phyloP scores from a whole-genome alignment of 2,888 invertebrate genomes.

The Harpagoxenus sublaevis region DNA sequence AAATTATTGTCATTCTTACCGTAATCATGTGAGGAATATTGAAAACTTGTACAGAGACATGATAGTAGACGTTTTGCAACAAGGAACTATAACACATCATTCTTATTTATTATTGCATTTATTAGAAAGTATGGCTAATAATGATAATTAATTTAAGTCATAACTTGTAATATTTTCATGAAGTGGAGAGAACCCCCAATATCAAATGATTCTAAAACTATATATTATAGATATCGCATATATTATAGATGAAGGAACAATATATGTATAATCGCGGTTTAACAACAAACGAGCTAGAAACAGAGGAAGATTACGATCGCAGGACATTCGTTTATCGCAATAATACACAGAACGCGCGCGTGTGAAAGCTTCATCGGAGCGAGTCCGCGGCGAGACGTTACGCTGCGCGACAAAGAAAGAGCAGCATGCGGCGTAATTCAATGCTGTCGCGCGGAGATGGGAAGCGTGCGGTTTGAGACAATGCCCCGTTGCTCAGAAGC shows the following conservation, averaged over 20 bases:
- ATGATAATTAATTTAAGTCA: background rate
- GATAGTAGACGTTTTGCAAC: background rate
- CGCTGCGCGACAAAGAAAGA: constrained; percentile 46
- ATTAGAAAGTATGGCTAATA: background rate
- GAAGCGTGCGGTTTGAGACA: constrained; percentile 55
- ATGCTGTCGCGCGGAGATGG: constrained; percentile 51
- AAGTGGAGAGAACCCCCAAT: background rate
- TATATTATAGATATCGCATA: background rate
- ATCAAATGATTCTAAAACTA: background rate
- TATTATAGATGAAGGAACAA: background rate
- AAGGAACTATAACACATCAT: background rate
- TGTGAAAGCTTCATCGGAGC: constrained; percentile 24
- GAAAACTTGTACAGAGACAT: background rate
- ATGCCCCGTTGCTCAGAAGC: constrained; percentile 54
- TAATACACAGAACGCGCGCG: constrained; percentile 32
- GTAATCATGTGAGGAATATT: background rate
- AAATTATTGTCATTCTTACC: background rate
- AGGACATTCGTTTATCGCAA: constrained; percentile 27
- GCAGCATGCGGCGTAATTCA: constrained; percentile 44
- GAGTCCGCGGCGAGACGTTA: constrained; percentile 17
- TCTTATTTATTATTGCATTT: background rate
- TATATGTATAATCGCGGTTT: background rate
- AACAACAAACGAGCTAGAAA: background rate
- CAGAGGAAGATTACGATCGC: background rate
- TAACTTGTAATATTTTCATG: background rate